phyloP scores from a whole-genome alignment of 2,797 vertebrate genomes.

The Rhadinocentrus ornatus region DNA sequence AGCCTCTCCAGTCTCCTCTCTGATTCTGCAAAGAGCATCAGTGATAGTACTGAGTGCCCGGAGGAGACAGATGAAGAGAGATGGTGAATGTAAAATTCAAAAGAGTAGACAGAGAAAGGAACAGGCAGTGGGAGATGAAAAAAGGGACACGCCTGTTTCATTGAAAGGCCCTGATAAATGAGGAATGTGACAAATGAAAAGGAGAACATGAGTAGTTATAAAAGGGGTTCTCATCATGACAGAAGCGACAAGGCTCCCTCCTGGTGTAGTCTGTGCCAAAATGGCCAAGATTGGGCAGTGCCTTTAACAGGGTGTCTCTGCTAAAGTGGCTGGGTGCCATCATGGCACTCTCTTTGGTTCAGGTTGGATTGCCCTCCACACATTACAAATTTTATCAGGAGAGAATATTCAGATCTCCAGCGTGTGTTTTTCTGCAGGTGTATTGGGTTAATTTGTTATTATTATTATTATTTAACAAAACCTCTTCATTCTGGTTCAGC shows the following conservation, averaged over 20 bases:
- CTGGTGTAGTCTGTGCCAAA: conserved; percentile 34
- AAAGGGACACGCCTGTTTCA: conserved; percentile 29
- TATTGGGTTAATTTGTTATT: background rate
- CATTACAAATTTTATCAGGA: conserved; percentile 31
- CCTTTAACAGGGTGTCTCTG: conserved; percentile 54
- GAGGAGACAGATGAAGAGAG: conserved; percentile 57
- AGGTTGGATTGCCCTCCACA: conserved; percentile 31
- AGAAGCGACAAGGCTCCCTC: conserved; percentile 40
- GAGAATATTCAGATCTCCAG: conserved; percentile 29
- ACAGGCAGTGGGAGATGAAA: conserved; percentile 27
- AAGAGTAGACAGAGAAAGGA: conserved; percentile 43
- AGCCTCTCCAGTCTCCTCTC: conserved; percentile 61
- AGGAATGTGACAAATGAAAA: conserved; percentile 47
- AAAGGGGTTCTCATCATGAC: conserved; percentile 30
- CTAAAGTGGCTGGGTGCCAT: conserved; percentile 56
- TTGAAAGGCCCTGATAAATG: conserved; percentile 46
- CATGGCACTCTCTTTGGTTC: conserved; percentile 46
- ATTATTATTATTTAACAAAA: conserved; percentile 19
- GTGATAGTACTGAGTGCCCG: conserved; percentile 50
- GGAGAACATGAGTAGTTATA: conserved; percentile 28
- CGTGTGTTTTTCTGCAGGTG: conserved; percentile 16
- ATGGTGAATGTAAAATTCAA: conserved; percentile 53
- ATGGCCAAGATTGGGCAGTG: conserved; percentile 27
- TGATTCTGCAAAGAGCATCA: conserved; percentile 52
- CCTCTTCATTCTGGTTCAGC: background rate